Evolutionary conservation across 2,113 vertebrate species (phyloP).

Genomic region (Eurystomus gularis): DNA sequence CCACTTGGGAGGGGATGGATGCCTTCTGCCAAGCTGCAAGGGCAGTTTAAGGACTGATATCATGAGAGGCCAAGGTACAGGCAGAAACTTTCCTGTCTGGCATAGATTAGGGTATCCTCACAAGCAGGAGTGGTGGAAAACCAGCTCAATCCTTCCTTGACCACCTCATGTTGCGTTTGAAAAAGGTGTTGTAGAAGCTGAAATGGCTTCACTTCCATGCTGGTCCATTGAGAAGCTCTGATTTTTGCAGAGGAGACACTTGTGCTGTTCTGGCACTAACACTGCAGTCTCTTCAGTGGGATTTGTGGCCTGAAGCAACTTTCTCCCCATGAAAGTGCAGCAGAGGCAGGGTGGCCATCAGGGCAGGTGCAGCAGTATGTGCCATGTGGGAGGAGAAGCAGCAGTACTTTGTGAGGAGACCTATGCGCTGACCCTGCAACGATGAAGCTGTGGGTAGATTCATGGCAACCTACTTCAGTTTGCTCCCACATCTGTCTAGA

Average conservation of each 20-base stretch:
- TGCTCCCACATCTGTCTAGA: neutral
- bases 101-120: neutral
- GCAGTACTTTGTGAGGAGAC: neutral
- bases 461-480: neutral
- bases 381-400: neutral
- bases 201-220: neutral
- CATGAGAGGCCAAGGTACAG: neutral
- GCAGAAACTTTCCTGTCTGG: neutral
- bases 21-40: constrained; percentile 12
- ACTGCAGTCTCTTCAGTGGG: neutral
- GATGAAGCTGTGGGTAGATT: neutral
- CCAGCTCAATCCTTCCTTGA: neutral
- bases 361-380: neutral
- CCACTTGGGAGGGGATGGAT: neutral
- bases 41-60: neutral
- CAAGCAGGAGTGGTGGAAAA: neutral
- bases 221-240: neutral
- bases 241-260: neutral
- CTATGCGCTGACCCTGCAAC: accelerated
- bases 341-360: accelerated
- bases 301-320: neutral
- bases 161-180: neutral
- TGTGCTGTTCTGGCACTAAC: neutral
- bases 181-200: neutral
- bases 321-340: accelerated